Evolutionary conservation across 2,113 vertebrate species (phyloP), one percentile per base, ranked within the genome.

Genomic region (Merops nubicus): DNA sequence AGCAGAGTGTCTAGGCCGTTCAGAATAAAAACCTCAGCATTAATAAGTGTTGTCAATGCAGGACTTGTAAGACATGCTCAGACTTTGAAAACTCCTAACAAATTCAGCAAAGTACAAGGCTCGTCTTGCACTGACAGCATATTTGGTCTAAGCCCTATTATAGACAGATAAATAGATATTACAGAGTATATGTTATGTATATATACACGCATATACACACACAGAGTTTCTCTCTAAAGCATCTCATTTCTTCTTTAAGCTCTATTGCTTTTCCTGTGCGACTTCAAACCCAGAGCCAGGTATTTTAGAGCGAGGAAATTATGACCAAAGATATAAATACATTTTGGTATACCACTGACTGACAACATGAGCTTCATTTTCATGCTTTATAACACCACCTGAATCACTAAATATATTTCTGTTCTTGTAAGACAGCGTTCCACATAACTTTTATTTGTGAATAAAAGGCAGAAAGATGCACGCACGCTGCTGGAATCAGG

Each of bases 341-440:
- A 0, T 69, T 94, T 88, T 48, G 65, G 89, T 76, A 54, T 85
- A 87, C 86, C 53, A 43, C 75, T 95, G 95, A 95, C 91, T 95
- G 95, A 97, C 97, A 97, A 92, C 82, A 92, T 33, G 91, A 93
- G 82, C 93, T 93, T 92, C 89, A 94, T 94, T 97, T 94, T 75
- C 93, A 74, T 96, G 94, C 93, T 96, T 96, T 97, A 96, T 95
- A 90, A 88, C 95, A 91, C 74, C 4, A 19, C 38, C 96, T 95
- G 95, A 95, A 96, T 97, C 67, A 74, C 93, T 96, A 96, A 97
- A 97, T 92, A 91, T 94, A 93, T 91, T 95, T 87, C 95, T 95
- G 83, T 88, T 96, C 96, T 86, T 91, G 92, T 59, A 95, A 93
- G 80, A 91, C 74, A 86, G 75, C 88, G 13, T 82, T 72, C 57